Evolutionary conservation across 2,113 vertebrate species (phyloP), one percentile per base, ranked within the genome.

Genomic region (Etheostoma cragini): DNA sequence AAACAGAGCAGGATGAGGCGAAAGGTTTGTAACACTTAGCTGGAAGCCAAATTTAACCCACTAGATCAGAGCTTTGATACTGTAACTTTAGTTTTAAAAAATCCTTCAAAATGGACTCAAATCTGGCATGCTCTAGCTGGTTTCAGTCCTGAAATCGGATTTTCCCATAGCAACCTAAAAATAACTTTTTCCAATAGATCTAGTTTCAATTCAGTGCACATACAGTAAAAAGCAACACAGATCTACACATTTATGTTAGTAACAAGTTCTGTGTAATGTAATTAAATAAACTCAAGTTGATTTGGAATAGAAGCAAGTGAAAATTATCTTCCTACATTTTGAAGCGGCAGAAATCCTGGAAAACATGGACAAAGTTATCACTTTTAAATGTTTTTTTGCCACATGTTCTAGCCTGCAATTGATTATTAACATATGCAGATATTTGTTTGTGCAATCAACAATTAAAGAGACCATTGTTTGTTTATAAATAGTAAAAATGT

Each of bases 1-100:
- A 86, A 84, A 88, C 61, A 61, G 80, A 65, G 63, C 46, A 57
- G 22, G 54, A 68, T 56, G 78, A 56, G 62, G 19, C 52, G 77
- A 63, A 14, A 15, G 21, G 50, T 58, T 62, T 26, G 24, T 16
- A 33, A 81, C 57, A 47, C 74, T 84, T 53, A 76, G 38, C 62
- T 75, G 33, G 35, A 52, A 47, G 63, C 57, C 75, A 80, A 79
- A 83, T 2, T 26, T 24, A 72, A 30, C 15, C 57, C 60, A 67
- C 45, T 11, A 54, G 53, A 80, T 80, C 80, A 65, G 67, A 76
- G 66, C 66, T 72, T 61, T 80, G 73, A 81, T 71, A 70, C 56
- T 76, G 33, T 47, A 60, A 85, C 35, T 50, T 68, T 8, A 68
- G 56, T 61, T 81, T 22, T 49, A 46, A 82, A 33, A 80, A 84